A percentile compares a stretch with the other conserved stretches of the same genome.
phyloP scores from a whole-genome alignment of 2,888 invertebrate genomes.

The Salpingus planirostris region DNA sequence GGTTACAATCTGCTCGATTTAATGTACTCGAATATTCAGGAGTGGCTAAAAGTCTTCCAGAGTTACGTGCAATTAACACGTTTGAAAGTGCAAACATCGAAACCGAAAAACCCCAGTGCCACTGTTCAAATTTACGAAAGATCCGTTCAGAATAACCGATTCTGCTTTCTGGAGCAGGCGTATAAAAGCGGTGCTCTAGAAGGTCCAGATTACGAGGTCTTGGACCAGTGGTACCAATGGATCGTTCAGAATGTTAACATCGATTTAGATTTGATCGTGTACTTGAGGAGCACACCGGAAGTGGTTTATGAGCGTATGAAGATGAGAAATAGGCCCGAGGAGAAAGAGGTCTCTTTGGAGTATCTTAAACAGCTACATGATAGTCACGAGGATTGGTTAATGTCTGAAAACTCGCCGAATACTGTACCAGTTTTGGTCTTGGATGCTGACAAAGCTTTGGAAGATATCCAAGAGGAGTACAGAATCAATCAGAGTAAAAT shows the following conservation, averaged over 20 bases:
- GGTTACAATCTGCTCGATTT: slow-evolving; percentile 76
- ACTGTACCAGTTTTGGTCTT: slow-evolving; percentile 50
- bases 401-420: slow-evolving; percentile 38
- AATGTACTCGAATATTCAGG: slow-evolving; percentile 75
- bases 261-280: slow-evolving; percentile 75
- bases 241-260: slow-evolving; percentile 63
- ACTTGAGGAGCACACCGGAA: slow-evolving; percentile 57
- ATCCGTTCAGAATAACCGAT: slow-evolving; percentile 75
- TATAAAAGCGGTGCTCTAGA: slow-evolving; percentile 58
- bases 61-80: slow-evolving; percentile 86
- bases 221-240: slow-evolving; percentile 83
- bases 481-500: slow-evolving; percentile 51
- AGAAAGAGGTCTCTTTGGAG: slow-evolving; percentile 68
- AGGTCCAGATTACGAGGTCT: slow-evolving; percentile 67
- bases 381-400: slow-evolving; percentile 64
- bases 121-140: slow-evolving; percentile 84
- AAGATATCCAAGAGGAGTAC: slow-evolving; percentile 57
- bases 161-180: slow-evolving; percentile 71
- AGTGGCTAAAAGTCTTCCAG: slow-evolving; percentile 84
- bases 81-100: slow-evolving; percentile 65
- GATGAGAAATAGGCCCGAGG: slow-evolving; percentile 70
- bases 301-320: slow-evolving; percentile 63
- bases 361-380: slow-evolving; percentile 73
- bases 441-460: slow-evolving; percentile 57
- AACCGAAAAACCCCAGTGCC: slow-evolving; percentile 45